Evolutionary conservation across 2,888 invertebrate species (phyloP).

Genomic region (Helleia helle): DNA sequence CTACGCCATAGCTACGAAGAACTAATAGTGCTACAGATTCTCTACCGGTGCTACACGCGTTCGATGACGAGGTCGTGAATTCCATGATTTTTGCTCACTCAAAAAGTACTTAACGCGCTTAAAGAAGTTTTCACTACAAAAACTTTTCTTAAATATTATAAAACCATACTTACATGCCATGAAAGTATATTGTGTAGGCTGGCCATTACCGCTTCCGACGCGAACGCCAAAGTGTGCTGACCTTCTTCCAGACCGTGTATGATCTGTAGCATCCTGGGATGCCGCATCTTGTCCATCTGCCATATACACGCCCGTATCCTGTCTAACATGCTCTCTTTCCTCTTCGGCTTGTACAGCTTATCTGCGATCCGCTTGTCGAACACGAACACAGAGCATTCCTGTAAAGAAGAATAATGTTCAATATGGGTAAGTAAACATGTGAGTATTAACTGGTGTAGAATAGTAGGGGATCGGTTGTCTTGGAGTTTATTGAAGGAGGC

Average conservation of each 20-base stretch:
- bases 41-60: no score
- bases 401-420: slow-evolving; percentile 24
- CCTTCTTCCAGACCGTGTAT: slow-evolving; percentile 86
- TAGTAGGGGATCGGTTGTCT: no score
- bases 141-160: no score
- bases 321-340: slow-evolving; percentile 94
- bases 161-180: slow-evolving; percentile 77
- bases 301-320: slow-evolving; percentile 85
- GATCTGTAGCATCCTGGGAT: slow-evolving; percentile 86
- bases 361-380: slow-evolving; percentile 95
- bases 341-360: slow-evolving; percentile 92
- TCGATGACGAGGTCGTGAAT: no score
- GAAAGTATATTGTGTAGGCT: slow-evolving; percentile 93
- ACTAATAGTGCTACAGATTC: no score
- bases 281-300: slow-evolving; percentile 86
- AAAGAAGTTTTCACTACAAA: no score
- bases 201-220: slow-evolving; percentile 91
- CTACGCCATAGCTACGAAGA: no score
- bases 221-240: slow-evolving; percentile 92
- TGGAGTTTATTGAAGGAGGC: no score
- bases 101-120: no score
- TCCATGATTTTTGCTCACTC: no score
- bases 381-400: slow-evolving; percentile 95
- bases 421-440: no score
- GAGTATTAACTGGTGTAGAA: no score